Base-by-base conservation (phyloP, 53 echinoderm and acorn worm genomes). In the Arbacia lixula region DNA sequence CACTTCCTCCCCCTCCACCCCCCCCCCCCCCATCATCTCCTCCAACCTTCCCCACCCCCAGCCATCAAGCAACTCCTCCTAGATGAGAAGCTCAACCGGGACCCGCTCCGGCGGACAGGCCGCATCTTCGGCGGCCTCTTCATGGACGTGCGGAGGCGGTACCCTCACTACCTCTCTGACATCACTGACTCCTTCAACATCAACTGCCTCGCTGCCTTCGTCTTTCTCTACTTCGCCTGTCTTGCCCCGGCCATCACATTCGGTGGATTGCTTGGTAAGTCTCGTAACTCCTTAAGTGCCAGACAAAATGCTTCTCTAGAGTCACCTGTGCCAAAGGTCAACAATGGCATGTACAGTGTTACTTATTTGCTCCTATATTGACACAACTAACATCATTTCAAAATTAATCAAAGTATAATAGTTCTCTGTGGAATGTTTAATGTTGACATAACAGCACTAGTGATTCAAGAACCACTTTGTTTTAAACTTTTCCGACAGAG, bases 161-260 rank as follows among this genome's bases (percentile, higher is more conserved):
- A 81, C 62, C 82, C 82, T 6, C 82, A 81, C 82, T 81, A 81
- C 33, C 82, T 81, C 31, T 81, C 82, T n/a, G 82, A 81, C 40
- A 40, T 81, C 63, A 43, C 37, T 39, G 82, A 81, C 33, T 81
- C 82, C 34, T 64, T 81, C 46, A 81, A 81, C 82, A 81, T 81
- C 33, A 81, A 62, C 62, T 63, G 82, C 32, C 63, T 81, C 2
- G 82, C 82, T 63, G 82, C 82, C 50, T 81, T 81, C 31, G 82
- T 81, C 82, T 81, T 81, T 46, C 82, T 81, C 82, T 81, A 81
- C 82, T 81, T 81, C 31, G 82, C 82, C 9, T 81, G 82, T 64
- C 63, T 81, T 14, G 62, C 82, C 3, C 82, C 82, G 14, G 82
- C 82, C 46, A 81, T 81, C 50, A 81, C 82, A 6, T 81, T 81